Evolutionary conservation across 92 coral and sea anemone species (phyloP).

Genomic region (Umimayanthus chanpuru): DNA sequence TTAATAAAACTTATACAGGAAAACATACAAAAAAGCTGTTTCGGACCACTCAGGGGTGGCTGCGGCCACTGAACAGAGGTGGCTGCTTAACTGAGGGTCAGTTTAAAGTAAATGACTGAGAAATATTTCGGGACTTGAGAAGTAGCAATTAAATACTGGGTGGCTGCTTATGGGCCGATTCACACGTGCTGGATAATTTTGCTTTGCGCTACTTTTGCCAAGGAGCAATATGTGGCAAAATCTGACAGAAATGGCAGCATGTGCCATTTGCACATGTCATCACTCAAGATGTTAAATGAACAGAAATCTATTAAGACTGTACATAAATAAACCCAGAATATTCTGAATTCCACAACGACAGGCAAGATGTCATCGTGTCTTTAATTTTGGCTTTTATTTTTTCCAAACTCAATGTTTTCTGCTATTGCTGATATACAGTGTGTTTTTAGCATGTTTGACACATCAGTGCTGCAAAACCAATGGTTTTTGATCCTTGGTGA

Average conservation of each 20-base stretch:
- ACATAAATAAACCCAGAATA: slow-evolving; percentile 21
- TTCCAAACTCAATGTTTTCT: slow-evolving; percentile 19
- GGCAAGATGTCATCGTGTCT: slow-evolving; percentile 13
- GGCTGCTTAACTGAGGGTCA: too few species aligned
- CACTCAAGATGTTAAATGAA: slow-evolving; percentile 20
- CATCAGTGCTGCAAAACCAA: slow-evolving; percentile 23
- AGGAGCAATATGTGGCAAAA: slow-evolving; percentile 11
- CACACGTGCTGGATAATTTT: slow-evolving; percentile 22
- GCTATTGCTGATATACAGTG: slow-evolving; percentile 7
- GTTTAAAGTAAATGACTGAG: too few species aligned
- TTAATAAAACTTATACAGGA: too few species aligned
- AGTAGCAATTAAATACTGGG: too few species aligned
- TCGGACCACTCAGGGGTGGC: too few species aligned
- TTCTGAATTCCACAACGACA: slow-evolving; percentile 13
- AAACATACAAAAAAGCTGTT: too few species aligned
- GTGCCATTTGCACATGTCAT: slow-evolving; percentile 21
- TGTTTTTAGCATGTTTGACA: slow-evolving; percentile 9
- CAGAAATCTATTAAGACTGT: slow-evolving; percentile 21
- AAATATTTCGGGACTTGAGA: too few species aligned
- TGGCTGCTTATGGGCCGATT: not conserved
- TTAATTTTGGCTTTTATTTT: slow-evolving; percentile 13
- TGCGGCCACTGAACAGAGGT: too few species aligned
- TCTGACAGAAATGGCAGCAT: slow-evolving; percentile 3
- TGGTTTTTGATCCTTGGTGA: slow-evolving; percentile 11
- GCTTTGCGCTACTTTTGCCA: slow-evolving; percentile 13